phyloP scores from a whole-genome alignment of 35 echinoderm and acorn worm species.

The Ophiothrix spiculata region DNA sequence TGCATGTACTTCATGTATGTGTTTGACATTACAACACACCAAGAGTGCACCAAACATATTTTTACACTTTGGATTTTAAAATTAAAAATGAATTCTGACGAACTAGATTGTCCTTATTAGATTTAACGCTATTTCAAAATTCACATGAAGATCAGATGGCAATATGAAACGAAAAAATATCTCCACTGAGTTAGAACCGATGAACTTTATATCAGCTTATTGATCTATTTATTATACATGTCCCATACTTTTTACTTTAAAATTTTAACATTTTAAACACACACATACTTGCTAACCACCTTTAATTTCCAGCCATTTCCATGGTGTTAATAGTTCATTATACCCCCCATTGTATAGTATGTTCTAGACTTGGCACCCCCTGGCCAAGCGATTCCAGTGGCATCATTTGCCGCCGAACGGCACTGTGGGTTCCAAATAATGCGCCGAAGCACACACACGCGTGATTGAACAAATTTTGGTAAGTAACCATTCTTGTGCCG shows the following conservation, averaged over 20 bases:
- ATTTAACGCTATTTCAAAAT: too few species aligned
- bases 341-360: constrained; percentile 11
- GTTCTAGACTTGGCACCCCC: constrained; percentile 4
- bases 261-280: neutral
- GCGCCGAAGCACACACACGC: neutral
- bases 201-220: too few species aligned
- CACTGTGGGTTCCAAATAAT: neutral
- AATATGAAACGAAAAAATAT: too few species aligned
- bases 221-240: too few species aligned
- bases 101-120: neutral
- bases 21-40: too few species aligned
- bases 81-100: neutral
- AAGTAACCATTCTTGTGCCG: constrained; percentile 5
- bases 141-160: too few species aligned
- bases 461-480: neutral
- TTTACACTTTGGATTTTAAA: neutral
- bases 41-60: too few species aligned
- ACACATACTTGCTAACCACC: neutral
- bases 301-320: neutral
- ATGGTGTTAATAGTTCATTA: constrained; percentile 3
- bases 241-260: too few species aligned
- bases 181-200: too few species aligned
- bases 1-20: neutral
- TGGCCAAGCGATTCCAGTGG: constrained; percentile 2
- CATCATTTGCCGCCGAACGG: neutral